These are phyloP conservation scores for Oncorhynchus mykiss DNA, from an alignment of 2,113 vertebrate species.

Conservation along the genomic window DNA sequence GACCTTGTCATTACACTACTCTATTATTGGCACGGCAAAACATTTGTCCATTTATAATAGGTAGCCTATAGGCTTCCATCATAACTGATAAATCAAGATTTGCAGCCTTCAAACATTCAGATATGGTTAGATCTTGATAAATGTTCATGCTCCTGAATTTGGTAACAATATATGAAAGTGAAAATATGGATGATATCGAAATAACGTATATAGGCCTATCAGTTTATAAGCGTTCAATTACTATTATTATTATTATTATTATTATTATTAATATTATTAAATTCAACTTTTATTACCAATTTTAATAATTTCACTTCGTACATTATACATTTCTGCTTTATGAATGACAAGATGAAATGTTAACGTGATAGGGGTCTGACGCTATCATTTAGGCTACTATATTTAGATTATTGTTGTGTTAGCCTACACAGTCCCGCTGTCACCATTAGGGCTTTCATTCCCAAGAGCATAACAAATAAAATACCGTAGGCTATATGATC, in stretches of 20 bases:
- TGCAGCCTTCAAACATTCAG: too few relatives aligned
- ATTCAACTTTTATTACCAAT: neutral
- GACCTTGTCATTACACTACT: too few relatives aligned
- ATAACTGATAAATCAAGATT: too few relatives aligned
- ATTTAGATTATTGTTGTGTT: neutral
- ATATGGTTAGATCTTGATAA: too few relatives aligned
- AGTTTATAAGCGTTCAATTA: neutral
- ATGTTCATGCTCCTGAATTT: too few relatives aligned
- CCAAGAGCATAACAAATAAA: neutral
- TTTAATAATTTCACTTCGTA: too few relatives aligned
- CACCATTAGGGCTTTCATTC: neutral
- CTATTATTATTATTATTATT: neutral
- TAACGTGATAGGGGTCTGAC: neutral
- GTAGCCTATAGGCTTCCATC: too few relatives aligned
- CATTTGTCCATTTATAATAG: too few relatives aligned
- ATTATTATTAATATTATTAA: neutral
- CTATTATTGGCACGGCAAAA: too few relatives aligned
- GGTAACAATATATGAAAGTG: too few relatives aligned
- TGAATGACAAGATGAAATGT: too few relatives aligned
- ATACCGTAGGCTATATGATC: neutral
- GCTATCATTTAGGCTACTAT: neutral
- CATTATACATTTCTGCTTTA: too few relatives aligned
- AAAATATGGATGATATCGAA: neutral
- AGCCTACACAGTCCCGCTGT: neutral
- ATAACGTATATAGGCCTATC: neutral